Conservation (phyloP, 2,113 vertebrate genomes). For the Callithrix jacchus region DNA sequence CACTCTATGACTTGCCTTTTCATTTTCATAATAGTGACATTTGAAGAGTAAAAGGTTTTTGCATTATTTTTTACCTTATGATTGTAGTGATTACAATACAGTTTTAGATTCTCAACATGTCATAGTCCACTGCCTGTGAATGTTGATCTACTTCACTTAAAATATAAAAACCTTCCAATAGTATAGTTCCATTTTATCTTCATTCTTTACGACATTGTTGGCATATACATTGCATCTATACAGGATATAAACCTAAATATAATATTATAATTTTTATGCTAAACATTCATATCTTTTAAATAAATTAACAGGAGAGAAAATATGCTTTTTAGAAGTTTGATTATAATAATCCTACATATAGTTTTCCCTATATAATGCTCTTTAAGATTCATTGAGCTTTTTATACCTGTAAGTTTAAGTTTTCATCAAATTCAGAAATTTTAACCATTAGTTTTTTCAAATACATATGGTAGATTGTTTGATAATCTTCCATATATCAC, state of each 20-base stretch:
- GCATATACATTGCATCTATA: neutral
- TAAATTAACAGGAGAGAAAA: neutral
- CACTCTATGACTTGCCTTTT: neutral
- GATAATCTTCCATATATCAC: neutral
- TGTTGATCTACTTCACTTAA: neutral
- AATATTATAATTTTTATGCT: neutral
- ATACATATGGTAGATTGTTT: neutral
- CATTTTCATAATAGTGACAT: neutral
- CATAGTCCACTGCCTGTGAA: neutral
- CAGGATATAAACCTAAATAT: neutral
- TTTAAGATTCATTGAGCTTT: neutral
- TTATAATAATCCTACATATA: neutral
- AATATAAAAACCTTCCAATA: neutral
- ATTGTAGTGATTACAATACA: neutral
- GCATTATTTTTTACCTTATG: neutral
- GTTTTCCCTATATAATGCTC: neutral
- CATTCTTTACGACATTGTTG: neutral
- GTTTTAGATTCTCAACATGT: neutral
- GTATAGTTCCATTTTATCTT: neutral
- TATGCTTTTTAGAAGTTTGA: neutral
- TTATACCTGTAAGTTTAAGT: neutral
- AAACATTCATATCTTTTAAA: neutral
- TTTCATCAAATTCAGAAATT: slow-evolving; percentile 7
- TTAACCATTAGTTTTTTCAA: neutral
- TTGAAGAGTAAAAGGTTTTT: neutral